Conservation (phyloP, 2,888 invertebrate species). For the Belgica antarctica region DNA sequence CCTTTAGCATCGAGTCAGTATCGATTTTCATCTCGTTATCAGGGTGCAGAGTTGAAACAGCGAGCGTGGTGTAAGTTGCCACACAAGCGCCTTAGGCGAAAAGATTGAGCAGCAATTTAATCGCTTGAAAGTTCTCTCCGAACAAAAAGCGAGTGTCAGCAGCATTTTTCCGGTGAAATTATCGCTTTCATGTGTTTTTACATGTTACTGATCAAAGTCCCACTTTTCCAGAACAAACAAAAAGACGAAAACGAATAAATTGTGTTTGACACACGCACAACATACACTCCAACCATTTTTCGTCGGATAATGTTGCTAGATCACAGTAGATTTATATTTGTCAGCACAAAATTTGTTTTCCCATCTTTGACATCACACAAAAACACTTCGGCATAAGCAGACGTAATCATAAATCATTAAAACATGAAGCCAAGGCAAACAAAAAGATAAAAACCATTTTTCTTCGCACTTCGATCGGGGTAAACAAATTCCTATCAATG, state of each 20-base stretch:
- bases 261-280: slow-evolving; percentile 18
- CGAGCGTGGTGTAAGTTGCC: background rate
- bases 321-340: slow-evolving; percentile 4
- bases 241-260: background rate
- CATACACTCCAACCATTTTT: too few relatives aligned
- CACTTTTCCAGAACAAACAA: background rate
- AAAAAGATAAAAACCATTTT: background rate
- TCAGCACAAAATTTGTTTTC: slow-evolving; percentile 15
- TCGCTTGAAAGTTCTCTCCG: too few relatives aligned
- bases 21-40: slow-evolving; percentile 15
- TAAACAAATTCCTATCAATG: slow-evolving; percentile 6
- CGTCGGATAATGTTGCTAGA: background rate
- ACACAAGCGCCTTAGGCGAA: background rate
- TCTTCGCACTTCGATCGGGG: slow-evolving; percentile 5
- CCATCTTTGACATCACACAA: too few relatives aligned
- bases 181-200: too few relatives aligned
- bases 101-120: background rate
- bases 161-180: background rate
- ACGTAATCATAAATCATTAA: slow-evolving; percentile 25
- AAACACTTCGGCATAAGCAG: background rate
- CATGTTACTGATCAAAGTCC: background rate
- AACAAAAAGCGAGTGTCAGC: too few relatives aligned
- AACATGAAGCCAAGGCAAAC: background rate
- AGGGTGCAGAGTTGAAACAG: background rate
- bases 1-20: slow-evolving; percentile 21